phyloP scores from a whole-genome alignment of 1,140 invertebrate species.

The Magallana ariakensis region DNA sequence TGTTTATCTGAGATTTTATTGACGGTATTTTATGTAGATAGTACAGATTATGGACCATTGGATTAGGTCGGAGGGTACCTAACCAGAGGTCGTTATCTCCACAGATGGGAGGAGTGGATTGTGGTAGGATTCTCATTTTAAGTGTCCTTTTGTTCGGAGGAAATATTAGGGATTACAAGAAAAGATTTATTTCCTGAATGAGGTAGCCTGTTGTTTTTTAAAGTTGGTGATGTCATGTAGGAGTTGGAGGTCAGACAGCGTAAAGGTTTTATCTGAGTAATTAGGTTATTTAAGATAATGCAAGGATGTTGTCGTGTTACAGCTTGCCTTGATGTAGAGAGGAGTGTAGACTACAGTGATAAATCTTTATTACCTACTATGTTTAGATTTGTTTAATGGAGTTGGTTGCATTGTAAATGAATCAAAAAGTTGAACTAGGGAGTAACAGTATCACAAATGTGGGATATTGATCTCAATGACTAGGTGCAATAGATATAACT shows the following conservation, averaged over 20 bases:
- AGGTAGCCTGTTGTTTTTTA: not conserved
- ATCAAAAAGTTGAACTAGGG: not conserved
- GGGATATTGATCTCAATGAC: not conserved
- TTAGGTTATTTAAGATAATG: conserved; percentile 33
- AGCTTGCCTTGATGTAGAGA: conserved; percentile 2
- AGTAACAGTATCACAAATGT: not conserved
- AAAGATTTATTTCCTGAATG: not conserved
- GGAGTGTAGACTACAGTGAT: conserved; percentile 12
- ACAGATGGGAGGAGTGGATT: not conserved
- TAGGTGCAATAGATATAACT: not conserved
- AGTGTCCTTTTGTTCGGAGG: not conserved
- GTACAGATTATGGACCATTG: conserved; percentile 1
- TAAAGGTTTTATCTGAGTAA: conserved; percentile 29
- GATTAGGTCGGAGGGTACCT: conserved; percentile 1
- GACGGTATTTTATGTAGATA: conserved; percentile 32
- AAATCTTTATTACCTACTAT: not conserved
- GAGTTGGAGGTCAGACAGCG: not conserved
- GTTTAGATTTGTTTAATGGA: conserved; percentile 7
- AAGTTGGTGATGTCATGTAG: not conserved
- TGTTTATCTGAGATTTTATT: conserved; percentile 28
- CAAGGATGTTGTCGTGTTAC: conserved; percentile 9
- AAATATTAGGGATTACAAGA: too few relatives aligned
- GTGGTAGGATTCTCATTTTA: not conserved
- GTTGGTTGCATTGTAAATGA: not conserved
- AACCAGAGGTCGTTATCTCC: not conserved